These are phyloP conservation scores for Plemyria rubiginata DNA, from an alignment of 2,888 invertebrate species.

Conservation along the genomic window DNA sequence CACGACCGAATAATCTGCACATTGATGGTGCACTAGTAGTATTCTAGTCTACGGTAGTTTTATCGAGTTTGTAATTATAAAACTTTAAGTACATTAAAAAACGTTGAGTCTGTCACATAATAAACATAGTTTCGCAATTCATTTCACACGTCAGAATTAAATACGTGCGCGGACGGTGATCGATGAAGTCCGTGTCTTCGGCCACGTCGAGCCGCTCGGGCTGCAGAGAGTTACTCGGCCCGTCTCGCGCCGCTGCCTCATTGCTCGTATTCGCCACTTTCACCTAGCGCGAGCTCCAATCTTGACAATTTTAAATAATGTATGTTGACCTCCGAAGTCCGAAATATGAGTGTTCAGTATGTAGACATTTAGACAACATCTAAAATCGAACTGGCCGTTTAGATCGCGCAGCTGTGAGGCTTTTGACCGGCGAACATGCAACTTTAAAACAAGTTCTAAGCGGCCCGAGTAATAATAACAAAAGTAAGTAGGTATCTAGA, in stretches of 20 bases:
- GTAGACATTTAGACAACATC: constrained; percentile 35
- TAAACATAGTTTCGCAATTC: constrained; percentile 54
- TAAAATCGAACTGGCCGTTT: constrained; percentile 25
- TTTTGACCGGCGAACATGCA: constrained; percentile 48
- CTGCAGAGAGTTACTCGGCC: constrained; percentile 62
- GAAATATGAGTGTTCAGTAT: constrained; percentile 41
- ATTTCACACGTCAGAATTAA: constrained; percentile 53
- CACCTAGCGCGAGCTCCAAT: constrained; percentile 72
- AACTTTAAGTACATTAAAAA: constrained; percentile 26
- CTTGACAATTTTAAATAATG: constrained; percentile 57
- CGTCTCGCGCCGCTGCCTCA: constrained; percentile 81
- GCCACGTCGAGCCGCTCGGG: constrained; percentile 72
- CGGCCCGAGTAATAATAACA: constrained; percentile 61
- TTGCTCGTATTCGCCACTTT: constrained; percentile 79
- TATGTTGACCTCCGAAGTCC: constrained; percentile 66
- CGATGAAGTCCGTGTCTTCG: constrained; percentile 71
- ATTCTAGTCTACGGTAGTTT: constrained; percentile 20
- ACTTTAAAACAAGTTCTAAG: constrained; percentile 49
- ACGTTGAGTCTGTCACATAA: constrained; percentile 50
- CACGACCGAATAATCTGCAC: constrained; percentile 52
- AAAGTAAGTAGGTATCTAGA: constrained; percentile 38
- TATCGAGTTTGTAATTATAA: constrained; percentile 5
- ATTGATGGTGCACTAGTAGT: constrained; percentile 49
- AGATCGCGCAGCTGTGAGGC: constrained; percentile 42
- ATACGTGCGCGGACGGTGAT: constrained; percentile 62